These are phyloP conservation scores for Chascanopsetta lugubris DNA, from an alignment of 2,113 vertebrate genomes.

Conservation along the genomic window DNA sequence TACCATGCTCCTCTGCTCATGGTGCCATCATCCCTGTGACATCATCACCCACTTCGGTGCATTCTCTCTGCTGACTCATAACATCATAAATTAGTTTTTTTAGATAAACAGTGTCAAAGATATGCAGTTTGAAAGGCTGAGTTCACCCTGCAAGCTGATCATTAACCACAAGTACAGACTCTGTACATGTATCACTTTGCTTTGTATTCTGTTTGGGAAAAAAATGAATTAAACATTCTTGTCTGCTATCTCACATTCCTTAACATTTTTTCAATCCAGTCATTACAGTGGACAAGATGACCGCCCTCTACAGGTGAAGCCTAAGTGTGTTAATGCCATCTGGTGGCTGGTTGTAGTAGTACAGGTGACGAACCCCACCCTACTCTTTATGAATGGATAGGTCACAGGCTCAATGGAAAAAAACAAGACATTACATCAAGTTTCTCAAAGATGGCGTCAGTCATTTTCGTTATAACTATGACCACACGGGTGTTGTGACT, in stretches of 20 bases:
- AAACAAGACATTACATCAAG: neutral
- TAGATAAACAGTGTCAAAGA: neutral
- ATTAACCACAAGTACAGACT: neutral
- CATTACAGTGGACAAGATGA: too few relatives aligned
- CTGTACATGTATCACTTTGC: too few relatives aligned
- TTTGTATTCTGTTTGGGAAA: too few relatives aligned
- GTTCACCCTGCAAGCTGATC: neutral
- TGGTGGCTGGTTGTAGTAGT: too few relatives aligned
- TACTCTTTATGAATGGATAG: neutral
- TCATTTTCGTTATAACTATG: too few relatives aligned
- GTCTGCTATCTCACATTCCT: too few relatives aligned
- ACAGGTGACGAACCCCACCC: too few relatives aligned
- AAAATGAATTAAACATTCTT: too few relatives aligned
- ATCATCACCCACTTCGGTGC: slow-evolving; percentile 20
- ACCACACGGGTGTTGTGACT: too few relatives aligned
- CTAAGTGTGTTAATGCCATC: neutral
- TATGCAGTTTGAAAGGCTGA: neutral
- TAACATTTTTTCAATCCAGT: too few relatives aligned
- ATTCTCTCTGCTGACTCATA: slow-evolving; percentile 33
- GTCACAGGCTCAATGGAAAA: neutral
- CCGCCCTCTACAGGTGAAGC: too few relatives aligned
- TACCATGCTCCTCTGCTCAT: slow-evolving; percentile 18
- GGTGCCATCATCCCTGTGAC: slow-evolving; percentile 45
- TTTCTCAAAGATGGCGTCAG: too few relatives aligned
- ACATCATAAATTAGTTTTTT: slow-evolving; percentile 18